Evolutionary conservation across 2,797 vertebrate genomes (phyloP).

Genomic region (Carduelis carduelis): DNA sequence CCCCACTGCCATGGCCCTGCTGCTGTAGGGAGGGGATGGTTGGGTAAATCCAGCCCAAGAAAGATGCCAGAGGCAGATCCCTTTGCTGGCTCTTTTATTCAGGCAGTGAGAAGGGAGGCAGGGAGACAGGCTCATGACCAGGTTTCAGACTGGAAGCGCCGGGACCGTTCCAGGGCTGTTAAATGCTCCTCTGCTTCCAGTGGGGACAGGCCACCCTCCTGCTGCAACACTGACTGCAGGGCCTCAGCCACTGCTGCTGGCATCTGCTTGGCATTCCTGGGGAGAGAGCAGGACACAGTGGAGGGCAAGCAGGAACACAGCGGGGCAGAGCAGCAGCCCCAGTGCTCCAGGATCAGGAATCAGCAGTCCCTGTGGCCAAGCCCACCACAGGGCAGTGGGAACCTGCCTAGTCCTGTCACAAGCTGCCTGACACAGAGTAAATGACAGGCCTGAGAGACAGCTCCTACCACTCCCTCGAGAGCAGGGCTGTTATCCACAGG

Average conservation of each 20-base stretch:
- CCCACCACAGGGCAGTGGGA: background rate
- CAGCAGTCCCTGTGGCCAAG: rapidly evolving
- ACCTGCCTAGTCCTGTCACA: background rate
- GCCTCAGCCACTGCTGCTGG: slow-evolving; percentile 82
- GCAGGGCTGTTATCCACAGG: background rate
- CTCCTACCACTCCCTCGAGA: background rate
- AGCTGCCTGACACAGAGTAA: background rate
- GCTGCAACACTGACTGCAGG: slow-evolving; percentile 77
- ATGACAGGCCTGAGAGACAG: background rate
- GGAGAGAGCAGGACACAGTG: background rate
- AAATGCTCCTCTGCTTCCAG: slow-evolving; percentile 79
- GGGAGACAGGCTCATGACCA: slow-evolving; percentile 83
- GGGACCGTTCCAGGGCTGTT: slow-evolving; percentile 77
- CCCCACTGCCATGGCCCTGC: rapidly evolving
- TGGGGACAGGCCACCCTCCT: slow-evolving; percentile 78
- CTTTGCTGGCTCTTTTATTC: slow-evolving; percentile 33
- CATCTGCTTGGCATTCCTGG: slow-evolving; percentile 91
- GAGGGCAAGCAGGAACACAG: rapidly evolving
- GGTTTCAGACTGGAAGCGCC: slow-evolving; percentile 88
- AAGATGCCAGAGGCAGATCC: background rate
- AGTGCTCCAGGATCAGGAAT: background rate
- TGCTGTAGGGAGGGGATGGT: background rate
- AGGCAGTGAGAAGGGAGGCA: background rate
- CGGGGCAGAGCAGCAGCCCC: background rate
- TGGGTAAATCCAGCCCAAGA: background rate